Percentiles rank a stretch among this genome's conserved stretches.
phyloP scores from a whole-genome alignment of 2,888 invertebrate genomes.

The Microlaimidae sp. region DNA sequence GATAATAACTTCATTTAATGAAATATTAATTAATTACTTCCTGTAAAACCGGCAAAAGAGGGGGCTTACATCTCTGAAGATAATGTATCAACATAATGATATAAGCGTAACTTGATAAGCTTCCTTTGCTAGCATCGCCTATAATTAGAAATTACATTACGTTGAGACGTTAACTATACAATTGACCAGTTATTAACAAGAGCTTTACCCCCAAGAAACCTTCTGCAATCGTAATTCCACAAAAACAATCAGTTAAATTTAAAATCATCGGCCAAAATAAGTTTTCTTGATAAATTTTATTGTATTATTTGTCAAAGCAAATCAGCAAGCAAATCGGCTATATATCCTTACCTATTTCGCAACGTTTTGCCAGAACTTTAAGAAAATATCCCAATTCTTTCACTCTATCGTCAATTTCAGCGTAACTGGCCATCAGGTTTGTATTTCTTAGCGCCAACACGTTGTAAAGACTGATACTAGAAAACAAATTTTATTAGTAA shows the following conservation, averaged over 20 bases:
- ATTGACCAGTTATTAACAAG: too few species aligned
- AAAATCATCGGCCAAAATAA: too few species aligned
- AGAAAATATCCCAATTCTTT: slow-evolving; percentile 37
- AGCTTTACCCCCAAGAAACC: too few species aligned
- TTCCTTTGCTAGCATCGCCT: slow-evolving; percentile 48
- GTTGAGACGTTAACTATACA: too few species aligned
- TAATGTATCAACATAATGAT: slow-evolving; percentile 47
- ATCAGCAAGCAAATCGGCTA: too few species aligned
- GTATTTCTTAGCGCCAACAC: slow-evolving; percentile 46
- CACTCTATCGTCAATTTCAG: slow-evolving; percentile 43
- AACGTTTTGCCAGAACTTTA: slow-evolving; percentile 45
- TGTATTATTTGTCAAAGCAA: too few species aligned
- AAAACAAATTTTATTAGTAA: too few species aligned
- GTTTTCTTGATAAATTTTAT: too few species aligned
- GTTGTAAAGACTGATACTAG: slow-evolving; percentile 46
- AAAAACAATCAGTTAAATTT: too few species aligned
- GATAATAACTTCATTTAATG: too few species aligned
- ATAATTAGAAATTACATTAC: slow-evolving; percentile 26
- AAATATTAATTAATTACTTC: slow-evolving; percentile 43
- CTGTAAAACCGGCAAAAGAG: slow-evolving; percentile 47
- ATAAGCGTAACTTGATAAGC: slow-evolving; percentile 48
- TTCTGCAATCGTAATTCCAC: too few species aligned
- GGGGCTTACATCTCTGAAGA: slow-evolving; percentile 44
- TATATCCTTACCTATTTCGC: too few species aligned
- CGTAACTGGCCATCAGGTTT: slow-evolving; percentile 42